Evolutionary conservation across 2,113 vertebrate species (phyloP).

Genomic region (Microtus richardsoni): DNA sequence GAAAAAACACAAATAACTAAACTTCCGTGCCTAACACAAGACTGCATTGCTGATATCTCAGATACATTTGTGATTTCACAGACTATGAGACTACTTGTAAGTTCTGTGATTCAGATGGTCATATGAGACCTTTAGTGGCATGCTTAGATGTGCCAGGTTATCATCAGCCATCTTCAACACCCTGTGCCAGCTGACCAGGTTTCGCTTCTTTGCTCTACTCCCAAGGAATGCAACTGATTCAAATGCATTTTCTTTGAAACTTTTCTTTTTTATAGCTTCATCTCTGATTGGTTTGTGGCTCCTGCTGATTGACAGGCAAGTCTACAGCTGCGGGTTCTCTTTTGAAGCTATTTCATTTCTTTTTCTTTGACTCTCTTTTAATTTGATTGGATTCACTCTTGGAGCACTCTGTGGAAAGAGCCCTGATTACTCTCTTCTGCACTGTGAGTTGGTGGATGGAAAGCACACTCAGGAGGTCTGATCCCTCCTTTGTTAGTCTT

Average conservation of each 20-base stretch:
- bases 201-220: constrained; percentile 26
- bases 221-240: constrained; percentile 59
- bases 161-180: neutral
- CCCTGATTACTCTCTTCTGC: constrained; percentile 69
- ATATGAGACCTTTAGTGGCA: neutral
- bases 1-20: neutral
- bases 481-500: constrained; percentile 66
- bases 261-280: constrained; percentile 45
- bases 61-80: neutral
- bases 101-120: neutral
- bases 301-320: constrained; percentile 74
- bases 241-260: constrained; percentile 62
- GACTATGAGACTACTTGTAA: neutral
- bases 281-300: constrained; percentile 77
- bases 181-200: neutral
- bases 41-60: neutral
- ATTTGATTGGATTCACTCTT: constrained; percentile 80
- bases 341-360: constrained; percentile 73
- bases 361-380: constrained; percentile 68
- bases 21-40: neutral
- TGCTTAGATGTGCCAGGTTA: neutral
- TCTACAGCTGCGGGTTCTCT: constrained; percentile 67
- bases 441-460: constrained; percentile 59
- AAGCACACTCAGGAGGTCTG: constrained; percentile 67
- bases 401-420: constrained; percentile 77